A percentile compares a stretch with the other conserved stretches of the same genome.
These are phyloP conservation scores for Arctopsyche grandis DNA, from an alignment of 1,140 invertebrate species.

Conservation along the genomic window DNA sequence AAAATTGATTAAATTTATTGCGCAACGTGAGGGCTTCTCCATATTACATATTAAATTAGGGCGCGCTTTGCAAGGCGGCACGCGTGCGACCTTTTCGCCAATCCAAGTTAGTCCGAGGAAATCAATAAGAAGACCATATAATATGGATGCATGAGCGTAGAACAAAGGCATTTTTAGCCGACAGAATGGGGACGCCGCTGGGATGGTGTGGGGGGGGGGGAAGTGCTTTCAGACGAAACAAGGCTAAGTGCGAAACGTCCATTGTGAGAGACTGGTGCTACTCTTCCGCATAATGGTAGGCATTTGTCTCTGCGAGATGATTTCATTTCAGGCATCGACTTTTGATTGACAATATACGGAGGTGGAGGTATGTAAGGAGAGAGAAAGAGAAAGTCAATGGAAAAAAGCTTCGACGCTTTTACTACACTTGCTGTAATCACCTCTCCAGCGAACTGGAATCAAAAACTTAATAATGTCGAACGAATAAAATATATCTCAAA, in stretches of 20 bases:
- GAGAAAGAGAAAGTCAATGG: neutral
- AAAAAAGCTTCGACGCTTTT: neutral
- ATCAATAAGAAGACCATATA: no score
- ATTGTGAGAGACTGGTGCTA: neutral
- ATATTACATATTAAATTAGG: no score
- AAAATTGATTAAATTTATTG: no score
- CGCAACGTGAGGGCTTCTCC: no score
- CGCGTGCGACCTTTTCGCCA: no score
- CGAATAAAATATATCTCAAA: constrained; percentile 17
- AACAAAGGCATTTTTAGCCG: neutral
- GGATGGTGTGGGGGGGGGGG: neutral
- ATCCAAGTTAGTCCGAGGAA: no score
- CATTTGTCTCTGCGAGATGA: constrained; percentile 25
- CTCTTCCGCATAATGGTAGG: neutral
- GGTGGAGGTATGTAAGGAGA: neutral
- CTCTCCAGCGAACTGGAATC: constrained; percentile 18
- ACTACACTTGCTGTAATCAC: constrained; percentile 1
- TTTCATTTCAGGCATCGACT: constrained; percentile 27
- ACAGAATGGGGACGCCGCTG: neutral
- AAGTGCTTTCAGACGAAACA: constrained; percentile 13
- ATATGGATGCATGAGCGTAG: no score
- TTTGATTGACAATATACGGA: constrained; percentile 21
- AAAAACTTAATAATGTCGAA: constrained; percentile 28
- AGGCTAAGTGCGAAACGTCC: constrained; percentile 8
- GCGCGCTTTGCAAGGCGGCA: no score